Percentiles rank a stretch among this genome's conserved stretches.
Evolutionary conservation across 1,140 invertebrate species (phyloP).

Genomic region (Zaprionus nigranus): DNA sequence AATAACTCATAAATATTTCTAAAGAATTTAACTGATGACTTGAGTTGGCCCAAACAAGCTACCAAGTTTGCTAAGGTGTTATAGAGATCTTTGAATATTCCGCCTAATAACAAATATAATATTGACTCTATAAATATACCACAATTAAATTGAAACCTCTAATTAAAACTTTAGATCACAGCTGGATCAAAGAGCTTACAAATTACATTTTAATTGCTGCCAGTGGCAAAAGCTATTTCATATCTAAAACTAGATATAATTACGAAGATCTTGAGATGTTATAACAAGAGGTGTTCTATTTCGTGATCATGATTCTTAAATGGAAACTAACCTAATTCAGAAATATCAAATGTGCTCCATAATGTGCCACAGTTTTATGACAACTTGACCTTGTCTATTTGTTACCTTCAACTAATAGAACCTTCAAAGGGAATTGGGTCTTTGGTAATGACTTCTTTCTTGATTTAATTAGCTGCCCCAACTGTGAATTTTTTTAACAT

Average conservation of each 20-base stretch:
- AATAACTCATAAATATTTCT: background rate
- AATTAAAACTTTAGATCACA: background rate
- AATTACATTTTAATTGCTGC: conserved; percentile 20
- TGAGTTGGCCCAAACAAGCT: background rate
- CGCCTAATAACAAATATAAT: background rate
- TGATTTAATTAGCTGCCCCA: background rate
- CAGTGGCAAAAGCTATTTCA: background rate
- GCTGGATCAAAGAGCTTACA: conserved; percentile 1
- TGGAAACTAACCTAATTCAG: too few relatives aligned
- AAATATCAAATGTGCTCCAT: too few relatives aligned
- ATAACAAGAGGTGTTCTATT: background rate
- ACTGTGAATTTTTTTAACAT: conserved; percentile 12
- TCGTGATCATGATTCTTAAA: too few relatives aligned
- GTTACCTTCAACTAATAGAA: background rate
- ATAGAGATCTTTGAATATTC: background rate
- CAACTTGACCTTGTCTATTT: background rate
- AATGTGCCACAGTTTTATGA: background rate
- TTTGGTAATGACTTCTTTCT: conserved; percentile 1
- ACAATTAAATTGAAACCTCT: background rate
- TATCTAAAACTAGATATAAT: background rate
- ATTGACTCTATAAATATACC: too few relatives aligned
- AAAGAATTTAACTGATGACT: background rate
- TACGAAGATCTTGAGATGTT: background rate
- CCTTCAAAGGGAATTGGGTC: background rate
- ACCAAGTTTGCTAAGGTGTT: background rate